A percentile compares a stretch with the other conserved stretches of the same genome.
Evolutionary conservation across 2,888 invertebrate genomes (phyloP).

Genomic region (Leucoma salicis): DNA sequence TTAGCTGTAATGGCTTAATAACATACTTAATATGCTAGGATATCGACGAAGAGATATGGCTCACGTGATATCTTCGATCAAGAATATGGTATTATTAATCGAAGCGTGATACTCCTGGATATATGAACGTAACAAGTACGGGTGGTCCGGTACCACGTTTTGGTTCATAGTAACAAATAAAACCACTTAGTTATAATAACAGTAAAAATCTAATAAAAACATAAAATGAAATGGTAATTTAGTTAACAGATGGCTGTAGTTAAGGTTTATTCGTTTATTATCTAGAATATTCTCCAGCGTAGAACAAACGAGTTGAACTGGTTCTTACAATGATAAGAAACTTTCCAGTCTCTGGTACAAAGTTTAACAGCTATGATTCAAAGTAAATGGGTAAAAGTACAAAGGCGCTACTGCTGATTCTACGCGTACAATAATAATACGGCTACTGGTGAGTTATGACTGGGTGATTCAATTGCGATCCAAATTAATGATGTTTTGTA

Average conservation of each 20-base stretch:
- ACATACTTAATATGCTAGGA: too few relatives aligned
- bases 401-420: constrained; percentile 39
- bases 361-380: constrained; percentile 39
- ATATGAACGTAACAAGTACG: too few relatives aligned
- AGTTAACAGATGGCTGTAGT: constrained; percentile 33
- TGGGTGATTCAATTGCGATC: constrained; percentile 5
- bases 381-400: constrained; percentile 25
- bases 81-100: too few relatives aligned
- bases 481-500: too few relatives aligned
- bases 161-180: too few relatives aligned
- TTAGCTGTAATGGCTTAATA: too few relatives aligned
- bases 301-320: constrained; percentile 40
- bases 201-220: neutral
- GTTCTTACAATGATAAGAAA: constrained; percentile 45
- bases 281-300: constrained; percentile 35
- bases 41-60: too few relatives aligned
- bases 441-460: constrained; percentile 12
- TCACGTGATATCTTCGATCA: too few relatives aligned
- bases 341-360: constrained; percentile 38
- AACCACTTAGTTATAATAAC: neutral
- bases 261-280: constrained; percentile 35
- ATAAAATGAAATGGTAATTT: neutral
- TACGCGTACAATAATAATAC: constrained; percentile 24
- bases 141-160: too few relatives aligned
- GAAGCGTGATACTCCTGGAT: too few relatives aligned